A percentile compares a stretch with the other conserved stretches of the same genome.
Conservation (phyloP, 2,888 invertebrate species). For the Drosophila neonasuta region DNA sequence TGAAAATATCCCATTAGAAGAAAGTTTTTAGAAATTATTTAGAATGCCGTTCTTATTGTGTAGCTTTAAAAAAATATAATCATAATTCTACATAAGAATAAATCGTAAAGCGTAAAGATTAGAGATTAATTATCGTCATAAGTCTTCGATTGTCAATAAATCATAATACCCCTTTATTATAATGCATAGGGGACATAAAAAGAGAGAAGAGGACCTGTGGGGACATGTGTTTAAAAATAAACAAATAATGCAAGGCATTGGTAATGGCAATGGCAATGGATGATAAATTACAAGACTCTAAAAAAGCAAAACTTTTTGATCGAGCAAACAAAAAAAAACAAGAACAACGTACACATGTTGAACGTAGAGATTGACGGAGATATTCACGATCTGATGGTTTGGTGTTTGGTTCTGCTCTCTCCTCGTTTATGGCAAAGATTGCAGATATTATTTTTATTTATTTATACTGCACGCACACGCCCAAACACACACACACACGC, state of each 20-base stretch:
- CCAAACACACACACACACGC: conserved; percentile 17
- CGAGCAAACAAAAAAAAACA: conserved; percentile 30
- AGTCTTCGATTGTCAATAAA: neutral
- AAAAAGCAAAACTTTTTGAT: conserved; percentile 41
- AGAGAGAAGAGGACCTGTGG: conserved; percentile 34
- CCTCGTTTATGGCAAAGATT: conserved; percentile 57
- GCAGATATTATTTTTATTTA: conserved; percentile 73
- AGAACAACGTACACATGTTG: conserved; percentile 65
- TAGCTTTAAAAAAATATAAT: too few relatives aligned
- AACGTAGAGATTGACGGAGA: conserved; percentile 11
- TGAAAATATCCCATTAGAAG: too few relatives aligned
- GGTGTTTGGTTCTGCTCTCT: conserved; percentile 4
- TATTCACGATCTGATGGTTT: conserved; percentile 39
- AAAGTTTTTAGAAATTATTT: too few relatives aligned
- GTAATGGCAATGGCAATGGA: conserved; percentile 9
- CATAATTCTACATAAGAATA: too few relatives aligned
- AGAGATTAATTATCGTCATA: too few relatives aligned
- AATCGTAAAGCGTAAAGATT: too few relatives aligned
- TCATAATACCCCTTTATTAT: neutral
- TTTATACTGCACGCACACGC: conserved; percentile 59
- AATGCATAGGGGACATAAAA: neutral
- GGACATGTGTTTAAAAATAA: conserved; percentile 72
- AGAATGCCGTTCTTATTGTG: too few relatives aligned
- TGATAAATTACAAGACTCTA: conserved; percentile 50
- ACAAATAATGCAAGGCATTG: conserved; percentile 57